A percentile compares a stretch with the other conserved stretches of the same genome.
Evolutionary conservation across 2,113 vertebrate genomes (phyloP).

Genomic region (Gavia stellata): DNA sequence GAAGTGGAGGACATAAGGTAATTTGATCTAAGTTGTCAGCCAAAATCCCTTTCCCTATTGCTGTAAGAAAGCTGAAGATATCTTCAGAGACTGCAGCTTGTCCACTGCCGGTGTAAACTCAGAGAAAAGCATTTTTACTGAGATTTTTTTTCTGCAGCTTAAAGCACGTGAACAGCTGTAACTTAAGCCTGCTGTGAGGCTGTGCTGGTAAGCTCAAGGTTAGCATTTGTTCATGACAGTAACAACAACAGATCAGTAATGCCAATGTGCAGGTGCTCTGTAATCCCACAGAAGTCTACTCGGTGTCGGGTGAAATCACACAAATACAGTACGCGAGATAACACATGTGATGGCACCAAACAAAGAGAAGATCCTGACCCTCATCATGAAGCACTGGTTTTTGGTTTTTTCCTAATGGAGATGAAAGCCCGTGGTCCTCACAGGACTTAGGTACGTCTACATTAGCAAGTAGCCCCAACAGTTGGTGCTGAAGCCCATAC

Average conservation of each 20-base stretch:
- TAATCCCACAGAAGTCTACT: neutral
- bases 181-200: neutral
- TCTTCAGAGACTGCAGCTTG: neutral
- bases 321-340: neutral
- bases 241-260: neutral
- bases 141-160: neutral
- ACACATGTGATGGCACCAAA: neutral
- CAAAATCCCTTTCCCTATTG: neutral
- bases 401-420: neutral
- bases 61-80: neutral
- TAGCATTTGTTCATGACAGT: neutral
- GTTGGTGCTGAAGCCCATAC: neutral
- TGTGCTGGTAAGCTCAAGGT: neutral
- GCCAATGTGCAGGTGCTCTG: neutral
- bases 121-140: neutral
- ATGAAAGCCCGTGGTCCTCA: neutral
- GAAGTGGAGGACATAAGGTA: neutral
- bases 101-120: neutral
- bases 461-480: neutral
- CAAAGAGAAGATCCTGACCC: neutral
- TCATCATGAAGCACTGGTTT: neutral
- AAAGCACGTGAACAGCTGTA: neutral
- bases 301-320: neutral
- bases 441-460: neutral
- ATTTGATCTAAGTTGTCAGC: conserved; percentile 16